Percentiles rank a stretch among this genome's conserved stretches.
These are phyloP conservation scores for Malaclemys terrapin DNA, from an alignment of 2,113 vertebrate species.

Conservation along the genomic window DNA sequence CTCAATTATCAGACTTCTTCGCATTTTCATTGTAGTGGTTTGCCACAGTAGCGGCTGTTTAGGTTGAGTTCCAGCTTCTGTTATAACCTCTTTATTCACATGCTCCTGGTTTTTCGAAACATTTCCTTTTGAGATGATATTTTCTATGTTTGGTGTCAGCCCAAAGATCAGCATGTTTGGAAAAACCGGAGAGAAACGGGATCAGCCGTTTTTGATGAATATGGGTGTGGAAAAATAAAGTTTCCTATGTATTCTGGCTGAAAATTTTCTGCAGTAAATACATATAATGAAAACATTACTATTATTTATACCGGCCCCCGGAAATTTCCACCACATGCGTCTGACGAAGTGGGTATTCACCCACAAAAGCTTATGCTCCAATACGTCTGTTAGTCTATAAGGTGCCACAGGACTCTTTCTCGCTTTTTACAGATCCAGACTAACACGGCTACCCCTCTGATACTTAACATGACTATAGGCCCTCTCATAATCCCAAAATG, in stretches of 20 bases:
- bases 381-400: too few relatives aligned
- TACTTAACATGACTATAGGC: neutral
- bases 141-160: neutral
- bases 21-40: neutral
- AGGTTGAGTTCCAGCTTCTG: neutral
- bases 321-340: too few relatives aligned
- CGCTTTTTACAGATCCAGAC: too few relatives aligned
- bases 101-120: constrained; percentile 10
- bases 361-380: too few relatives aligned
- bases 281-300: neutral
- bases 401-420: too few relatives aligned
- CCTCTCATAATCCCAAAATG: neutral
- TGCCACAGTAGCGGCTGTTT: neutral
- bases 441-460: too few relatives aligned
- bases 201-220: constrained; percentile 22
- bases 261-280: neutral
- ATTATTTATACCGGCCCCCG: too few relatives aligned
- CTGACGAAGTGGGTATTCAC: too few relatives aligned
- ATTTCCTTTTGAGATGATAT: neutral
- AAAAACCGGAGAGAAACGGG: neutral
- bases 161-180: neutral
- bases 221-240: neutral
- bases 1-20: neutral
- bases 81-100: constrained; percentile 16
- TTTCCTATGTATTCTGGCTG: neutral